A percentile compares a stretch with the other conserved stretches of the same genome.
Conservation (phyloP, 2,888 invertebrate species). For the Gymnosoma rotundatum region DNA sequence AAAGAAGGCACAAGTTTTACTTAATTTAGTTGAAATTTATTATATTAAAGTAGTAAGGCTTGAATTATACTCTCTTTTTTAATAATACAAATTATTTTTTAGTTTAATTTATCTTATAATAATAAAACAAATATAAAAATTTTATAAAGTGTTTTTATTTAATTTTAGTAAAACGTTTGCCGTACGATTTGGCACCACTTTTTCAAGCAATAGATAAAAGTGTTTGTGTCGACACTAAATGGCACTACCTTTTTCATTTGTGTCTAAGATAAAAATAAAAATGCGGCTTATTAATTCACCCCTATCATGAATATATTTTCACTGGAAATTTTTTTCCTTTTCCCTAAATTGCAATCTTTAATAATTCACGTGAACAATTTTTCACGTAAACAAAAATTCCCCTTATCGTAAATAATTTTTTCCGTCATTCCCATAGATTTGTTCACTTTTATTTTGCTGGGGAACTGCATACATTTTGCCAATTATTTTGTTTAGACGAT, state of each 20-base stretch:
- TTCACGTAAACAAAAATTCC: too few species aligned
- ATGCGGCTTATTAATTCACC: too few species aligned
- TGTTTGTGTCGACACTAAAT: neutral
- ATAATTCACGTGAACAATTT: too few species aligned
- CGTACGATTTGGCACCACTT: neutral
- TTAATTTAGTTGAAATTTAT: constrained; percentile 36
- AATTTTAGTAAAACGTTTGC: neutral
- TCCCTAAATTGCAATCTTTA: too few species aligned
- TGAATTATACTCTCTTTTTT: constrained; percentile 14
- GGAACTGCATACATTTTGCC: too few species aligned
- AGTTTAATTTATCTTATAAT: constrained; percentile 12
- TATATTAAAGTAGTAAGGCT: constrained; percentile 16
- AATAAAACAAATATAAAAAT: constrained; percentile 24
- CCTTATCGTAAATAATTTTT: too few species aligned
- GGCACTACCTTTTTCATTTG: neutral
- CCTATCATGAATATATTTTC: too few species aligned
- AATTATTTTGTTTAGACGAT: too few species aligned
- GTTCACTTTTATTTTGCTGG: too few species aligned
- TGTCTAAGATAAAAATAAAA: neutral
- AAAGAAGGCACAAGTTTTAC: constrained; percentile 52
- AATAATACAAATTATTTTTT: constrained; percentile 25
- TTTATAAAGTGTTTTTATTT: neutral
- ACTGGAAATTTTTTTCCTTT: too few species aligned
- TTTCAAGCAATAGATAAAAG: neutral
- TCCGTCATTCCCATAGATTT: too few species aligned